Percentiles rank a stretch among this genome's conserved stretches.
Evolutionary conservation across 2,797 vertebrate species (phyloP).

Genomic region (Anas flavirostris): DNA sequence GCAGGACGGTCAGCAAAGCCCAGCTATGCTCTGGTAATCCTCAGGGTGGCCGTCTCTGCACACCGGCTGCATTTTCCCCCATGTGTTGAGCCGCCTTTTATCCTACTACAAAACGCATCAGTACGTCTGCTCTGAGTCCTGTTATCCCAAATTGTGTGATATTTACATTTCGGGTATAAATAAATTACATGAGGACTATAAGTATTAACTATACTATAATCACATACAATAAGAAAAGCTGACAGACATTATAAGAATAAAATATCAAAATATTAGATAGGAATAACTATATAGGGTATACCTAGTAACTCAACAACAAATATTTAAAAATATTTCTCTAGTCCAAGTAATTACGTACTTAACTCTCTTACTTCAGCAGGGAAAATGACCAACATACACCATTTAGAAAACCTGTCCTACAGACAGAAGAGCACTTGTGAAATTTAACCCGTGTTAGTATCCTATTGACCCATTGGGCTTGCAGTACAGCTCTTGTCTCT

Average conservation of each 20-base stretch:
- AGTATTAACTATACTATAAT: neutral
- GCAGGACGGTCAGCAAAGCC: accelerated
- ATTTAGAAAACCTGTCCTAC: neutral
- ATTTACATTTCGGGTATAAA: neutral
- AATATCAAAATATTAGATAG: neutral
- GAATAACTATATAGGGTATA: neutral
- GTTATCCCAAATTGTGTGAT: neutral
- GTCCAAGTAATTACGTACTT: neutral
- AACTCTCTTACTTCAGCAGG: neutral
- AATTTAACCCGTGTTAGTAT: neutral
- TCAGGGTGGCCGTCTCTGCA: slow-evolving; percentile 52
- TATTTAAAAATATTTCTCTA: neutral
- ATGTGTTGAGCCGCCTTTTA: neutral
- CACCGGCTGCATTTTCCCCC: neutral
- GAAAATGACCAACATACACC: neutral
- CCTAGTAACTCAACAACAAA: neutral
- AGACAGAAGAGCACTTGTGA: neutral
- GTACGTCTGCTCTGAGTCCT: neutral
- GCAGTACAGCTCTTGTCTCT: neutral
- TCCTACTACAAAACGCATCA: neutral
- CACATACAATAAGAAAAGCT: neutral
- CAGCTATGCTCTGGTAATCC: slow-evolving; percentile 2
- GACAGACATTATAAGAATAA: neutral
- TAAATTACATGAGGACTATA: neutral
- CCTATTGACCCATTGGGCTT: neutral